Base-by-base conservation (phyloP, 2,113 vertebrate species). In the Jacana jacana region DNA sequence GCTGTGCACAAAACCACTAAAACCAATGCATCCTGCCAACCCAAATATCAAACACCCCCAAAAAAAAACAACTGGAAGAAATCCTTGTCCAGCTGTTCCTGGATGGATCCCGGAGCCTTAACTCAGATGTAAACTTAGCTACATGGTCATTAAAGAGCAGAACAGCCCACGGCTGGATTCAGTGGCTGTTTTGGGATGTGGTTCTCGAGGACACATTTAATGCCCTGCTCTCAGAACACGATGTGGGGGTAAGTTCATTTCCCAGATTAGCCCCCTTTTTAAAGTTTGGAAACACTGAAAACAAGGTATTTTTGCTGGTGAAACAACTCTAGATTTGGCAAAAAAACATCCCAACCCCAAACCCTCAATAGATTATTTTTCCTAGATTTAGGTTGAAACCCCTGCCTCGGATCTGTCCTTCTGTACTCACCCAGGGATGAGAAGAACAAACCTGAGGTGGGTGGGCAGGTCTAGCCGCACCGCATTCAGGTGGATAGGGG, bases 381-480 rank as follows among this genome's bases (percentile, higher is more conserved):
- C 31, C 35, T 11, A 10, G 33, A 10, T 16, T 55, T 14, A 23
- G n/a, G 18, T 15, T 58, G 52, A 30, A 75, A 75, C 11, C 7
- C 20, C 28, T 7, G 5, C 8, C 73, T 76, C 24, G 10, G 24
- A 13, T 35, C 48, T n/a, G 11, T 40, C 42, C 31, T 79, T 13
- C 52, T 24, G 20, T 8, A 31, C 44, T 46, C 60, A 9, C 7
- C 2, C 1, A 10, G 40, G 60, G 35, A 46, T 10, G 20, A 27
- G 60, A 61, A 64, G 68, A n/a, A 17, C 23, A 42, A 7, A 24
- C 40, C 7, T 12, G 1, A 9, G 33, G 54, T 8, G 7, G 46
- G 17, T 14, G 52, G 31, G 15, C 22, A 19, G 0, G 1, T 11
- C 19, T 23, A 35, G 8, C 9, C 44, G 3, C 2, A 3, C 7